These are phyloP conservation scores for Turnix velox DNA, from an alignment of 2,113 vertebrate species.

Conservation along the genomic window DNA sequence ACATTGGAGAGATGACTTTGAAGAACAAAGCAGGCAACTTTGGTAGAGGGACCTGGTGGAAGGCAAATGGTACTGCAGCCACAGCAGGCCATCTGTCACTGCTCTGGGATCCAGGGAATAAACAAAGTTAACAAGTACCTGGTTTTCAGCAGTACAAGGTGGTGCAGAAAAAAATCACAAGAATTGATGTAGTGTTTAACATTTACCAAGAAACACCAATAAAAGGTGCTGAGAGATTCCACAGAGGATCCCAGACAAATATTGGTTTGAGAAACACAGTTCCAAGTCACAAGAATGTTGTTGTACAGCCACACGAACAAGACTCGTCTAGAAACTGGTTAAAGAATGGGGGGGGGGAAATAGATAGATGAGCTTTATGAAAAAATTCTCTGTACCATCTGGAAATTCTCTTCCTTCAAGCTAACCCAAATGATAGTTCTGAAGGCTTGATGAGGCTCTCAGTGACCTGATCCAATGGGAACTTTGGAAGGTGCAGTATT, in stretches of 20 bases:
- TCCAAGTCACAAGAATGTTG: slow-evolving; percentile 45
- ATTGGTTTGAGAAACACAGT: slow-evolving; percentile 60
- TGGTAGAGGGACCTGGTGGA: neutral
- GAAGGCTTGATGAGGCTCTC: too few relatives aligned
- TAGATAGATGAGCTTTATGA: neutral
- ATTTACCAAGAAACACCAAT: slow-evolving; percentile 41
- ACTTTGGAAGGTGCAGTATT: neutral
- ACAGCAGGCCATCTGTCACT: neutral
- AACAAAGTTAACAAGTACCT: slow-evolving; percentile 37
- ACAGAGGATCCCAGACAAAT: slow-evolving; percentile 50
- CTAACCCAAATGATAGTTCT: neutral
- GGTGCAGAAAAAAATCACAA: slow-evolving; percentile 20
- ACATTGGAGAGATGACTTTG: neutral
- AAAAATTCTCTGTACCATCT: neutral
- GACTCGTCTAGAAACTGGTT: neutral
- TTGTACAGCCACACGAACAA: slow-evolving; percentile 40
- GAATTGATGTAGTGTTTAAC: slow-evolving; percentile 41
- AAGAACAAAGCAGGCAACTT: neutral
- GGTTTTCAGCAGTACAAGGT: slow-evolving; percentile 15
- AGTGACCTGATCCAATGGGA: too few relatives aligned
- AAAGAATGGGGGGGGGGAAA: neutral
- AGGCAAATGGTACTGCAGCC: neutral
- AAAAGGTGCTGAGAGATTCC: slow-evolving; percentile 49
- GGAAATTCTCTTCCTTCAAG: neutral
- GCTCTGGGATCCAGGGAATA: neutral